Conservation (phyloP, 1,140 invertebrate species). For the Piezodorus guildinii region DNA sequence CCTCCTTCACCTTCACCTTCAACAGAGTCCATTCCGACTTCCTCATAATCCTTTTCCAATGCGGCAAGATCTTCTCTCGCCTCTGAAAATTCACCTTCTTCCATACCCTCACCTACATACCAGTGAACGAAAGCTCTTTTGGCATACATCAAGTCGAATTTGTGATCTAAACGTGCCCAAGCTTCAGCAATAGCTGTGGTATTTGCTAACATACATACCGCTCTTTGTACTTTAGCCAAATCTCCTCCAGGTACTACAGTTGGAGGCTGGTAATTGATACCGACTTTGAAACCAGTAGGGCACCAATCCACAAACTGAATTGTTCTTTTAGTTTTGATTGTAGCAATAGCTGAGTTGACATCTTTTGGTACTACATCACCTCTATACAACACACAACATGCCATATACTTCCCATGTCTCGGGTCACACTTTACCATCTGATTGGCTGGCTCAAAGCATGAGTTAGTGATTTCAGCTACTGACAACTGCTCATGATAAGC, state of each 20-base stretch:
- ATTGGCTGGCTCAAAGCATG: conserved; percentile 57
- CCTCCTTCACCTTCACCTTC: conserved; percentile 58
- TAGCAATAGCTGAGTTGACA: conserved; percentile 67
- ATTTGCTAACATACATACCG: conserved; percentile 77
- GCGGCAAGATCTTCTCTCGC: conserved; percentile 64
- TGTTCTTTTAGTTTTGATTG: conserved; percentile 60
- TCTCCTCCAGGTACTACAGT: conserved; percentile 69
- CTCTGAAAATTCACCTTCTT: conserved; percentile 64
- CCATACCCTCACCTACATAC: conserved; percentile 64
- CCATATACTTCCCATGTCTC: conserved; percentile 71
- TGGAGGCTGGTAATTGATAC: conserved; percentile 76
- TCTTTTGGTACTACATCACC: conserved; percentile 58
- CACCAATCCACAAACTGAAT: conserved; percentile 54
- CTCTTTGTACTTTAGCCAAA: conserved; percentile 69
- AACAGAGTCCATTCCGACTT: conserved; percentile 45
- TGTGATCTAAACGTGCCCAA: conserved; percentile 59
- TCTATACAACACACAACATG: conserved; percentile 68
- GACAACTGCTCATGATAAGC: conserved; percentile 48
- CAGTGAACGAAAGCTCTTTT: conserved; percentile 68
- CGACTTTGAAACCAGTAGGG: conserved; percentile 49
- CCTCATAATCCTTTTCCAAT: conserved; percentile 55
- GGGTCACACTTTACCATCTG: conserved; percentile 79
- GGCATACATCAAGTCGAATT: conserved; percentile 70
- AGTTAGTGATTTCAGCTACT: conserved; percentile 54
- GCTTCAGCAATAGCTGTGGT: conserved; percentile 77